These are phyloP conservation scores for Galaxias olidus DNA, from an alignment of 2,797 vertebrate genomes.

Conservation along the genomic window DNA sequence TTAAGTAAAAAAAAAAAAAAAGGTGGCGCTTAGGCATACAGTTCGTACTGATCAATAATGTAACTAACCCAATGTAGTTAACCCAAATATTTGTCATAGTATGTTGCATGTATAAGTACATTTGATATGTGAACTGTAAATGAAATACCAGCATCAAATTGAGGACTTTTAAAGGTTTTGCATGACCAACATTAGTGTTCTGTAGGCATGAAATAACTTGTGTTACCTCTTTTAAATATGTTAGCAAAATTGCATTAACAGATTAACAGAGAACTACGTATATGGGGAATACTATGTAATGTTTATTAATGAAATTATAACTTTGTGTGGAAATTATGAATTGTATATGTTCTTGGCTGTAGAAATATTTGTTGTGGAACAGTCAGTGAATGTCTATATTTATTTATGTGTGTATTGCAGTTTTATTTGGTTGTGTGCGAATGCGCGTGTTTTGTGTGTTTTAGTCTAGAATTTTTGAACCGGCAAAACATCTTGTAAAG, in stretches of 20 bases:
- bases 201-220: slow-evolving; percentile 80
- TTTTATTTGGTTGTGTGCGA: slow-evolving; percentile 76
- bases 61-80: slow-evolving; percentile 73
- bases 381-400: slow-evolving; percentile 89
- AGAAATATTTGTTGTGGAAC: slow-evolving; percentile 81
- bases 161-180: slow-evolving; percentile 77
- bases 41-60: slow-evolving; percentile 68
- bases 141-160: slow-evolving; percentile 76
- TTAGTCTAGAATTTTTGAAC: slow-evolving; percentile 72
- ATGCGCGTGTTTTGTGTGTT: slow-evolving; percentile 72
- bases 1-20: slow-evolving; percentile 64
- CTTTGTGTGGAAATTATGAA: slow-evolving; percentile 75
- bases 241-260: slow-evolving; percentile 82
- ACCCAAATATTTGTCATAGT: slow-evolving; percentile 71
- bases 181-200: slow-evolving; percentile 82
- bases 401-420: slow-evolving; percentile 93
- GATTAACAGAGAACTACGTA: slow-evolving; percentile 85
- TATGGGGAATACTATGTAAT: slow-evolving; percentile 79
- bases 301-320: slow-evolving; percentile 83
- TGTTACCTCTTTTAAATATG: slow-evolving; percentile 81
- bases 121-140: slow-evolving; percentile 80
- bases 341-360: slow-evolving; percentile 81
- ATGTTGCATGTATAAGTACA: slow-evolving; percentile 81
- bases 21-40: slow-evolving; percentile 63
- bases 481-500: slow-evolving; percentile 85